A percentile compares a stretch with the other conserved stretches of the same genome.
Conservation (phyloP, 2,113 vertebrate species). For the Carassius auratus region DNA sequence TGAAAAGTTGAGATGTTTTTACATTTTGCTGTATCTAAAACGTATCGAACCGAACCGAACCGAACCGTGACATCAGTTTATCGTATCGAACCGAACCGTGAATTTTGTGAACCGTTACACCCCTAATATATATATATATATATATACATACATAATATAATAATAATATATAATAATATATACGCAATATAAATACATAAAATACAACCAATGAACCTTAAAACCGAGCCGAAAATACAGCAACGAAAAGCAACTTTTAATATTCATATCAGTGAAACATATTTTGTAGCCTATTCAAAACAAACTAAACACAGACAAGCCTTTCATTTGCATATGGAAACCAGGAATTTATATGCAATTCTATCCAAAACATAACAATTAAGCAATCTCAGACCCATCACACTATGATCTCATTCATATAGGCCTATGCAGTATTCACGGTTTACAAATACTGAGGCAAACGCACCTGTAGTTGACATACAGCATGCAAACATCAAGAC, state of each 20-base stretch:
- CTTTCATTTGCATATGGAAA: conserved; percentile 13
- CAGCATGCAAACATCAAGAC: not conserved
- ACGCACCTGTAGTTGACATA: not conserved
- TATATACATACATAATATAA: no score
- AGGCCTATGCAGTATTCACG: not conserved
- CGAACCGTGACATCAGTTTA: no score
- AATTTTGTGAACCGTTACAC: no score
- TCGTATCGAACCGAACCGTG: no score
- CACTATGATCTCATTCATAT: not conserved
- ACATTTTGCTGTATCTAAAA: no score
- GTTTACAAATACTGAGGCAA: conserved; percentile 6
- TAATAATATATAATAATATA: no score
- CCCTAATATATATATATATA: not conserved
- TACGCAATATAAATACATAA: not conserved
- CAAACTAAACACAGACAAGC: not conserved
- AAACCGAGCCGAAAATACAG: no score
- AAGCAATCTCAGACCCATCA: not conserved
- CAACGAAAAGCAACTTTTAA: no score
- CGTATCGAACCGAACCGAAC: no score
- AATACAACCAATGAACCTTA: not conserved
- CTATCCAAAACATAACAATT: conserved; percentile 23
- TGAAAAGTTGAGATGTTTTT: no score
- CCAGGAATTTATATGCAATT: not conserved
- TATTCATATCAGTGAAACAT: no score
- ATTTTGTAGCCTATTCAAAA: not conserved